Base-by-base conservation (phyloP, 2,888 invertebrate genomes). In the Apamea crenata region DNA sequence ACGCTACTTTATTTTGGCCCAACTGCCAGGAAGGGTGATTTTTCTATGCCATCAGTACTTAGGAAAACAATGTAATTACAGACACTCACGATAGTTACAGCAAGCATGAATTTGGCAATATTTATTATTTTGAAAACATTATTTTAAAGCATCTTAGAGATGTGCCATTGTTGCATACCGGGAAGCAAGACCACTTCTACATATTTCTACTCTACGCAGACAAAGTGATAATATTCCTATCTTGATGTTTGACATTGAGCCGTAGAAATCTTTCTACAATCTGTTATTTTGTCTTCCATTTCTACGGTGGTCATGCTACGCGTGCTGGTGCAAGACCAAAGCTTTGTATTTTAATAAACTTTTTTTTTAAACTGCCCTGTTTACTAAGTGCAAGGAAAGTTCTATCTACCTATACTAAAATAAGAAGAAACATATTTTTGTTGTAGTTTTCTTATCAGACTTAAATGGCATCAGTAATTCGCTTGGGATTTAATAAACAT, bases 391-490 rank as follows among this genome's bases (percentile, higher is more conserved):
- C 1, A 44, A 40, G 18, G 25, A 12, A 50, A 40, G 8, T 44
- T 80, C 7, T 21, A n/a, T 68, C 16, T 21, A n/a, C 56, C 16
- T 1, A 56, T 68, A 66, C 44, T 77, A 56, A 80, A 53, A 44
- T 67, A 68, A 44, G 21, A n/a, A 53, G 18, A 80, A 79, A 53
- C 40, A 6, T 80, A 0, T 12, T 69, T 59, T 47, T 56, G 10
- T 21, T 47, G 7, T 47, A 44, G 12, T 16, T 80, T 36, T 29
- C 29, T 32, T n/a, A 80, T 80, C 32, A 32, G 25, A 80, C 36
- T 61, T 18, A 77, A 80, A 67, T n/a, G 4, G 44, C 36, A 47
- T 36, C 18, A 40, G n/a, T 32, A 16, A 50, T 40, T 29, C 8
- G 18, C 12, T 72, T 50, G 25, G 21, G 73, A 29, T 50, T 78